Evolutionary conservation across 53 echinoderm and acorn worm species (phyloP).

Genomic region (Crossaster papposus): DNA sequence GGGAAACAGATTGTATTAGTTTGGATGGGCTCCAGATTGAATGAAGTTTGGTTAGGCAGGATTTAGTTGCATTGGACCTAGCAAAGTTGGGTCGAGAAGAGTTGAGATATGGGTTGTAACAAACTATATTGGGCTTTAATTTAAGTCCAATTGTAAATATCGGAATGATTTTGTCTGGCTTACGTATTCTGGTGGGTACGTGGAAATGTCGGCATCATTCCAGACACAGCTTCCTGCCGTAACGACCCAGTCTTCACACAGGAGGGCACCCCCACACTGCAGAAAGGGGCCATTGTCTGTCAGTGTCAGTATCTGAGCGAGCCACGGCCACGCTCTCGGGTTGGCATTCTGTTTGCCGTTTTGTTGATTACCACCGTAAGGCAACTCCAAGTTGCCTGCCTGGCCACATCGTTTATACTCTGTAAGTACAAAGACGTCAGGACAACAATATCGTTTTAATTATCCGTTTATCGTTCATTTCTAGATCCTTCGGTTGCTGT

Average conservation of each 20-base stretch:
- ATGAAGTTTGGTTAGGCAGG: too few relatives aligned
- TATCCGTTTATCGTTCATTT: too few relatives aligned
- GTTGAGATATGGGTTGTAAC: too few relatives aligned
- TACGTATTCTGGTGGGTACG: conserved; percentile 7
- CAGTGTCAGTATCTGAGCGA: conserved; percentile 57
- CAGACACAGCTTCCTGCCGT: conserved; percentile 69
- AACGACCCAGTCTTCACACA: conserved; percentile 79
- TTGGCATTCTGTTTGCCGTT: conserved; percentile 32
- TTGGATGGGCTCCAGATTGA: too few relatives aligned
- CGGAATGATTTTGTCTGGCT: not conserved
- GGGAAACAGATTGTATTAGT: too few relatives aligned
- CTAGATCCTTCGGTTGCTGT: too few relatives aligned
- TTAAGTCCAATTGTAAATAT: not conserved
- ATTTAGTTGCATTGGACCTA: too few relatives aligned
- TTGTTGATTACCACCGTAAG: not conserved
- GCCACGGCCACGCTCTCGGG: conserved; percentile 78
- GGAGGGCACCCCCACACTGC: conserved; percentile 71
- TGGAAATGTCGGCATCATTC: not conserved
- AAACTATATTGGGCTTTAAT: too few relatives aligned
- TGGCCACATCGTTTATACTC: conserved; percentile 76
- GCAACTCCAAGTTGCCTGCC: conserved; percentile 64
- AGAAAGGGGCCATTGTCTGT: conserved; percentile 14
- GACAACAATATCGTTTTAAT: not conserved
- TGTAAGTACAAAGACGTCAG: not conserved
- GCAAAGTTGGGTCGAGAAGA: too few relatives aligned